Evolutionary conservation across 2,888 invertebrate genomes (phyloP), one percentile per base, ranked within the genome.

Genomic region (Allacma fusca): DNA sequence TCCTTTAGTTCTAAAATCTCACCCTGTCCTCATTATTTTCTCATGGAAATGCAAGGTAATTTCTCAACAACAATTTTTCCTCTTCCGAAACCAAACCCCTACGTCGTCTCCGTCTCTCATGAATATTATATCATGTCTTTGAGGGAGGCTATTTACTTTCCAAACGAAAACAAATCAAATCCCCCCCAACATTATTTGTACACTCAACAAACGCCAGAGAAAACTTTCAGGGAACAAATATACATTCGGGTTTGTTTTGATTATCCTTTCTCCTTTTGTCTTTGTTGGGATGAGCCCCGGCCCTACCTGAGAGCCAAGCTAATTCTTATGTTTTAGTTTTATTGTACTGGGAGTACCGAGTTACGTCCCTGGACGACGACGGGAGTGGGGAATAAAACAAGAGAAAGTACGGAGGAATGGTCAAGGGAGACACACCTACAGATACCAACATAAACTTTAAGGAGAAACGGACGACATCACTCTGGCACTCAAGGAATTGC

Each of bases 11-110:
- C 50, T 50, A 5, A 5, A 19, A 50, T 19, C 16, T n/a, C 16
- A 12, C 12, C 26, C 2, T 62, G 23, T 62, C 23, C 62, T 62
- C 24, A 62, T 62, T 62, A 62, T 62, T 62, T 62, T 62, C 62
- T 4, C 62, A 62, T 62, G 62, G 62, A 62, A 62, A 62, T 62
- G 19, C 21, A 62, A 23, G 62, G 62, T 62, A 62, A 62, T 62
- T 57, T 16, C 21, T 57, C 13, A 9, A 34, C 5, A 7, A 34
- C 5, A 34, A 9, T 7, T 9, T 57, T 21, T 57, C n/a, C n/a
- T 57, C 57, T 57, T 50, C 50, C n/a, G 19, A 9, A 9, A 1
- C 50, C 16, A 50, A 19, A 9, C n/a, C 50, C 50, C n/a, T 50
- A 50, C n/a, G 4, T 50, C n/a, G 50, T 50, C 62, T 62, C 62